Base-by-base conservation (phyloP, 2,888 invertebrate species). In the Dryocosmus kuriphilus region DNA sequence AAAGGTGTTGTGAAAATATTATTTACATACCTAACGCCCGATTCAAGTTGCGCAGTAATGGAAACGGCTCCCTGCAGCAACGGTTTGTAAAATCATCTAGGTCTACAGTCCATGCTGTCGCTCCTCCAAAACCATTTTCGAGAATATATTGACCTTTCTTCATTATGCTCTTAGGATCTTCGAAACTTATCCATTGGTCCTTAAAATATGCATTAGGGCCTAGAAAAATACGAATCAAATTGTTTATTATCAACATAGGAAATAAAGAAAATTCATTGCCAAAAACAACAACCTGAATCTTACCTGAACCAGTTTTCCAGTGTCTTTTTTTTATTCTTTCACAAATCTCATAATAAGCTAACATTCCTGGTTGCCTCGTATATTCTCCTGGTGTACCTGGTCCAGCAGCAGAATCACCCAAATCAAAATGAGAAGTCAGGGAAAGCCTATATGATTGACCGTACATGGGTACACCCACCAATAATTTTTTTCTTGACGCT, bases 101-200 rank as follows among this genome's bases (percentile, higher is more conserved):
- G 89, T 98, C 98, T 3, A 97, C 93, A 0, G 97, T 97, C 97
- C 97, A 98, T 0, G 97, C 96, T 63, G 96, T 95, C 11, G 96
- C 95, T 6, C 98, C 98, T 0, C 96, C 97, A 79, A 96, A 94
- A 0, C 95, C 95, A 88, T 94, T 94, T 7, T 93, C 92, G 79
- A 94, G 92, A 0, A 97, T 95, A 93, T 96, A 98, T 84, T 95
- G 92, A 19, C 95, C 96, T 92, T 97, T 97, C 83, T 94, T 94
- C 79, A 93, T 94, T 22, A 97, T 94, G 19, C 97, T 97, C 79
- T 94, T 94, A 0, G 94, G 92, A 91, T 97, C 96, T 88, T 98
- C 98, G 88, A 95, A 98, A 61, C 97, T 96, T 55, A 97, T 97
- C 97, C 98, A 98, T 88, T 98, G 97, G 86, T 96, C 95, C 62